Base-by-base conservation (phyloP, 2,888 invertebrate genomes). In the Aromia moschata region DNA sequence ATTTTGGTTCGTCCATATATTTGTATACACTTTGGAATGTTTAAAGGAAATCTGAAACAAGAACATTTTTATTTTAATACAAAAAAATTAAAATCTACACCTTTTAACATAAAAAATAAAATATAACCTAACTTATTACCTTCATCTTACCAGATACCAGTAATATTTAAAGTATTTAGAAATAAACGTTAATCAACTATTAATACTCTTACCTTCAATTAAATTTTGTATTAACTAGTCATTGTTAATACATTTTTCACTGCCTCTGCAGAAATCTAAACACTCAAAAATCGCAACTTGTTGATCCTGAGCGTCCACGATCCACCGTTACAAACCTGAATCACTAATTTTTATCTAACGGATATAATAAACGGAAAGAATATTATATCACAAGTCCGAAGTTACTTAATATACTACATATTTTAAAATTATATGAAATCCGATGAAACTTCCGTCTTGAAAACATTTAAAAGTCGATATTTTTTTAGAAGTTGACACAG, bases 1-100 rank as follows among this genome's bases (percentile, higher is more conserved):
- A 86, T 86, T 33, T 63, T 69, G 53, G 59, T 53, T 57, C 20
- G 14, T 57, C n/a, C 41, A 41, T 43, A 44, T 41, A 56, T 20
- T 33, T 45, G 31, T 59, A 43, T 49, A 55, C 43, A 12, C 44
- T 38, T 46, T 49, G 31, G 38, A 38, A 17, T 33, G 46, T 40
- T 45, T 44, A 37, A 45, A 14, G 17, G 36, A 15, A 55, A 17
- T 12, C 56, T 56, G 36, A 59, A 60, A 15, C 25, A 45, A 40
- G 20, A 37, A 25, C 2, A 11, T 3, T 20, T 2, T 14, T 10
- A 20, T 1, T 53, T 17, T 41, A 40, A 53, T 33, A 30, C 36
- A 40, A 41, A 25, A 25, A 53, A 53, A n/a, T n/a, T n/a, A 36
- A 10, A 16, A 41, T 14, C 7, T 16, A 20, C n/a, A 9, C 12